phyloP scores from a whole-genome alignment of 2,797 vertebrate species.

The Pelochelys cantorii region DNA sequence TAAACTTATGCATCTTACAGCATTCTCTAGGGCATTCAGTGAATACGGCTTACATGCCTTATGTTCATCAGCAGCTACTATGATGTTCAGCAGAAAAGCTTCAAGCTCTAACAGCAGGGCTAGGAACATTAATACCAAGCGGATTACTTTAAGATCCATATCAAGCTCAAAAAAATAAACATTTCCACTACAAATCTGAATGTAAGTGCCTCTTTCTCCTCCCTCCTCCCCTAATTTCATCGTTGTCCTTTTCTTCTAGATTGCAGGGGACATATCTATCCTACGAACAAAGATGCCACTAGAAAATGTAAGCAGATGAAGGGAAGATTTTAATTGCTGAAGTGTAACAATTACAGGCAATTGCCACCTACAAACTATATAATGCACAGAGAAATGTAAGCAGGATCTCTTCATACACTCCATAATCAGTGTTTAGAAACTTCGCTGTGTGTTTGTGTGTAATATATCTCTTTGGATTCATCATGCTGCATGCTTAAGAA shows the following conservation, averaged over 20 bases:
- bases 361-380: slow-evolving; percentile 47
- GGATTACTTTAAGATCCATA: slow-evolving; percentile 60
- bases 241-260: no score
- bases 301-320: slow-evolving; percentile 55
- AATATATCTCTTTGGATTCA: not conserved
- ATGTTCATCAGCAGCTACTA: slow-evolving; percentile 42
- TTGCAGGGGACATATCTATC: not conserved
- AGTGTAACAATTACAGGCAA: slow-evolving; percentile 45
- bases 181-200: slow-evolving; percentile 39
- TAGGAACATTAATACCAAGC: slow-evolving; percentile 66
- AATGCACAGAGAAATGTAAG: slow-evolving; percentile 6
- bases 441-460: not conserved
- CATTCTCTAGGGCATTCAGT: slow-evolving; percentile 32
- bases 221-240: not conserved
- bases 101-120: slow-evolving; percentile 62
- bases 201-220: not conserved
- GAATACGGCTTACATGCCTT: slow-evolving; percentile 35
- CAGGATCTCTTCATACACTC: not conserved
- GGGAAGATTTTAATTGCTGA: slow-evolving; percentile 59
- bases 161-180: slow-evolving; percentile 61
- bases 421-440: not conserved
- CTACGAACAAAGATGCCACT: slow-evolving; percentile 54
- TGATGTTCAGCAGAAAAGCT: slow-evolving; percentile 43
- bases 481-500: not conserved
- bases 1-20: slow-evolving; percentile 23